These are phyloP conservation scores for Rafetus swinhoei DNA, from an alignment of 2,113 vertebrate genomes.

Conservation along the genomic window DNA sequence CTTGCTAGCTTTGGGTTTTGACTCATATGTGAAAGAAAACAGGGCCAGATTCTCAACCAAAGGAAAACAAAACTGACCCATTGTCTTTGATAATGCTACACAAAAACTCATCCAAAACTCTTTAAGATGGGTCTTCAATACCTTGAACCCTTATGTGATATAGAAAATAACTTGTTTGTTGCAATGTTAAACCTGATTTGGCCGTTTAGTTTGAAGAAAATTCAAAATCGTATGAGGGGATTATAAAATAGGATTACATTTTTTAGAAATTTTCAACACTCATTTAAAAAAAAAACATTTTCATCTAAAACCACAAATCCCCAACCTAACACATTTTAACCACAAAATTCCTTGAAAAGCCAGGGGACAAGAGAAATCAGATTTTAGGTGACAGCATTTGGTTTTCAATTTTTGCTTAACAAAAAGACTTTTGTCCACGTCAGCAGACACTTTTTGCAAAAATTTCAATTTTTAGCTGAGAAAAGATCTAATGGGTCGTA, in stretches of 20 bases:
- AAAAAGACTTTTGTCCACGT: background rate
- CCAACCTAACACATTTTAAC: background rate
- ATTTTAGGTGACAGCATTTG: background rate
- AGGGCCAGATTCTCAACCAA: background rate
- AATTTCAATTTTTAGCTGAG: background rate
- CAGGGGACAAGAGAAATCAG: background rate
- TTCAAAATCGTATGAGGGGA: background rate
- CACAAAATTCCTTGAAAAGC: background rate
- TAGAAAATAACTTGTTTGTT: background rate
- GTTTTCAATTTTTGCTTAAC: background rate
- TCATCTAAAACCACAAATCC: background rate
- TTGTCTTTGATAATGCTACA: background rate
- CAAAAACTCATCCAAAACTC: background rate
- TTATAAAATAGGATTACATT: too few relatives aligned
- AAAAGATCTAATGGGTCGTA: background rate
- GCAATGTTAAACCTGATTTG: background rate
- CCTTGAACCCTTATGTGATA: background rate
- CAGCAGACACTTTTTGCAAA: background rate
- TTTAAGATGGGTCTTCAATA: background rate
- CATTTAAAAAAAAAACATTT: too few relatives aligned
- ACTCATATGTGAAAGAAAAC: background rate
- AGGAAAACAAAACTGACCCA: background rate
- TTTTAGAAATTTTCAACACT: too few relatives aligned
- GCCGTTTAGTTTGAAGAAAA: background rate
- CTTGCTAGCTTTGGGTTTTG: background rate